A percentile compares a stretch with the other conserved stretches of the same genome.
Conservation (phyloP, 2,888 invertebrate genomes). For the Pediacus dermestoides region DNA sequence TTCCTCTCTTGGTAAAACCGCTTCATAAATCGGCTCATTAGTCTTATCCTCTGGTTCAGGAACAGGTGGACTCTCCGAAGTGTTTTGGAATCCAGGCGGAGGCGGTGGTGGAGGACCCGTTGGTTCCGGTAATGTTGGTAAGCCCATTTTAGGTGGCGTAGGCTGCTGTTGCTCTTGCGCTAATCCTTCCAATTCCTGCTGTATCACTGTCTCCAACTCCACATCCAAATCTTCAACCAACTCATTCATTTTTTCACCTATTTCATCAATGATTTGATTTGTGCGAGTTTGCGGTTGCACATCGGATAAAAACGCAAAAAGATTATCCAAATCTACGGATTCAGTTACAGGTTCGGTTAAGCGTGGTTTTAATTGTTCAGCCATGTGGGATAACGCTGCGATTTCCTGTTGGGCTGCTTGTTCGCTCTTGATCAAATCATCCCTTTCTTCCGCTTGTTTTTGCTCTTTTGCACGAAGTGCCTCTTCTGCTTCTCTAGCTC, state of each 20-base stretch:
- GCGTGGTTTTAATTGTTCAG: conserved; percentile 66
- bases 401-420: conserved; percentile 64
- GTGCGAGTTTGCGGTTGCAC: conserved; percentile 56
- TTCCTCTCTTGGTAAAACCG: conserved; percentile 71
- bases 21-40: conserved; percentile 81
- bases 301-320: conserved; percentile 86
- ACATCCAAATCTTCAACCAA: conserved; percentile 78
- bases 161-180: conserved; percentile 47
- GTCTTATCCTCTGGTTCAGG: conserved; percentile 27
- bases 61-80: conserved; percentile 18
- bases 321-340: conserved; percentile 81
- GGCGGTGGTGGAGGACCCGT: conserved; percentile 30
- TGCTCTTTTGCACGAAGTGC: conserved; percentile 32
- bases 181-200: conserved; percentile 58
- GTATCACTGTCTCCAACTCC: conserved; percentile 66
- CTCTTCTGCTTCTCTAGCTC: conserved; percentile 54
- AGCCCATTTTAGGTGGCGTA: conserved; percentile 53
- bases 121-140: conserved; percentile 62
- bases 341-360: conserved; percentile 56
- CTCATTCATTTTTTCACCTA: conserved; percentile 79
- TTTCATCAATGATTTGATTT: conserved; percentile 70
- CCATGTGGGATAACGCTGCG: conserved; percentile 67
- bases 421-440: conserved; percentile 62
- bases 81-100: conserved; percentile 50
- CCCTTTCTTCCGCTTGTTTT: conserved; percentile 47